Percentiles rank a stretch among this genome's conserved stretches.
Conservation (phyloP, 2,888 invertebrate species). For the Cecidostiba fungosa region DNA sequence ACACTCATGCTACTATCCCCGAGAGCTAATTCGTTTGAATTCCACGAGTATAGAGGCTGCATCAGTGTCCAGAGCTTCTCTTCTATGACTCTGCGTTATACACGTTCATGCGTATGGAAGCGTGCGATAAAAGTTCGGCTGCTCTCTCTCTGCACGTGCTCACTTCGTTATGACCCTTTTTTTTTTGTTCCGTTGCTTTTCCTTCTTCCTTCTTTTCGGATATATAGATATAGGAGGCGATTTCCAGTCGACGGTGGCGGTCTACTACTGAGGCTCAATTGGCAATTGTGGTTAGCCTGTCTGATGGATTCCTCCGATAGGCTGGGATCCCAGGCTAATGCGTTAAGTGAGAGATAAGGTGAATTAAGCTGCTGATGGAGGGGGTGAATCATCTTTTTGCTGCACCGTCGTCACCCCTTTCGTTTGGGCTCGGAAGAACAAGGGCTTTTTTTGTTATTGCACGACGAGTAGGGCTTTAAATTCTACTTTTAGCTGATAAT, state of each 20-base stretch:
- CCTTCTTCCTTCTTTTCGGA: conserved; percentile 14
- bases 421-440: not conserved
- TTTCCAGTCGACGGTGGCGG: too few species aligned
- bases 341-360: conserved; percentile 36
- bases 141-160: not conserved
- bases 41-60: not conserved
- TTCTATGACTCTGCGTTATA: not conserved
- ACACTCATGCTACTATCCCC: not conserved
- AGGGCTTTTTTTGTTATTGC: not conserved
- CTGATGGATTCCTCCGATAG: conserved; percentile 20
- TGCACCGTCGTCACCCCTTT: not conserved
- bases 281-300: conserved; percentile 42
- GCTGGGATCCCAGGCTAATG: conserved; percentile 5
- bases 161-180: conserved; percentile 35
- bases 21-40: conserved; percentile 58
- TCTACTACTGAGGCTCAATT: conserved; percentile 9
- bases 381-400: conserved; percentile 16
- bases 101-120: not conserved
- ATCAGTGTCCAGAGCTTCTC: not conserved
- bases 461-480: not conserved
- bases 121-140: conserved; percentile 21
- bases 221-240: not conserved
- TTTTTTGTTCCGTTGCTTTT: conserved; percentile 4
- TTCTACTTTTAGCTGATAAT: not conserved
- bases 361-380: conserved; percentile 1